Percentiles rank a stretch among this genome's conserved stretches.
Conservation (phyloP, 2,888 invertebrate genomes). For the Lasioglossum pauxillum region DNA sequence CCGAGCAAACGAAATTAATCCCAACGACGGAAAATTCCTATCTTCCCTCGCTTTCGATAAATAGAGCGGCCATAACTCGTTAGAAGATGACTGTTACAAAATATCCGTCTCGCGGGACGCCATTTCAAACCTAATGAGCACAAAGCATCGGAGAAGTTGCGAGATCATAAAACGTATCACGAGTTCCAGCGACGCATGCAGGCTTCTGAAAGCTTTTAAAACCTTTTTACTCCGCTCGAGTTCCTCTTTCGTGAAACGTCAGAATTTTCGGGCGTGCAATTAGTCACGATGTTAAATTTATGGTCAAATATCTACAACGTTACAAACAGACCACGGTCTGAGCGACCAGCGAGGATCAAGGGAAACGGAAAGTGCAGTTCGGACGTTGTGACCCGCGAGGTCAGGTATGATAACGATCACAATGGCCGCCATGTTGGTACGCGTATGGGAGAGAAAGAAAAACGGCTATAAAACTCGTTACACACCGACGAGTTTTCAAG, state of each 20-base stretch:
- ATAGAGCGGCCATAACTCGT: constrained; percentile 8
- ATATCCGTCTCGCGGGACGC: constrained; percentile 12
- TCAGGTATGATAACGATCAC: not conserved
- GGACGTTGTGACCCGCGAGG: not conserved
- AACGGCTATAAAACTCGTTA: constrained; percentile 1
- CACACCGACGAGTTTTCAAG: constrained; percentile 27
- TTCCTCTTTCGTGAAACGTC: not conserved
- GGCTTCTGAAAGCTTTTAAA: not conserved
- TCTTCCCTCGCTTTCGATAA: not conserved
- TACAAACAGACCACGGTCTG: not conserved
- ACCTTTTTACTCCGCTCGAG: not conserved
- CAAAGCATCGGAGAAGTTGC: not conserved
- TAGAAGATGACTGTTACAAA: constrained; percentile 16
- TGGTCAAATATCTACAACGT: not conserved
- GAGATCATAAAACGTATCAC: not conserved
- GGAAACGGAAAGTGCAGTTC: not conserved
- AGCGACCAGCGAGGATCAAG: not conserved
- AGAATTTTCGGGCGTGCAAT: not conserved
- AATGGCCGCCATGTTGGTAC: not conserved
- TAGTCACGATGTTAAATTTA: not conserved
- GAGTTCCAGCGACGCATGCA: not conserved
- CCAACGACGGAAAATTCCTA: not conserved
- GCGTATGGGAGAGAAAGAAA: not conserved
- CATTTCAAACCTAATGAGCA: constrained; percentile 19
- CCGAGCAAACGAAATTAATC: too few species aligned